Conservation (phyloP, 2,888 invertebrate species). For the Drosophila peninsularis region DNA sequence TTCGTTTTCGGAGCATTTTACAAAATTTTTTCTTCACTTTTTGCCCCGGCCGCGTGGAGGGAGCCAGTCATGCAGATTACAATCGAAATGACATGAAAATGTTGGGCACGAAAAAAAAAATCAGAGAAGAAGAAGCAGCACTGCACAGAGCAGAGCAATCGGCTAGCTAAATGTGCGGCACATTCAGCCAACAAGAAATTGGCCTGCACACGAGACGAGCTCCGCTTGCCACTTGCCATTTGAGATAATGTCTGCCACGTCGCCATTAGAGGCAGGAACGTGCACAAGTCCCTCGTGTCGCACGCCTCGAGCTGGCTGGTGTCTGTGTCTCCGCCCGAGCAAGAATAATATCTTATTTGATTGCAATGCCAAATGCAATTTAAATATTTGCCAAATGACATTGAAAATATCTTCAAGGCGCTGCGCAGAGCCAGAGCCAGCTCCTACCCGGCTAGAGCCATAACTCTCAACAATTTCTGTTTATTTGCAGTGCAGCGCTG, state of each 20-base stretch:
- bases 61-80: constrained; percentile 81
- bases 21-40: constrained; percentile 11
- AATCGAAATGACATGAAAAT: constrained; percentile 82
- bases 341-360: constrained; percentile 72
- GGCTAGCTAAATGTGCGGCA: constrained; percentile 63
- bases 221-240: constrained; percentile 65
- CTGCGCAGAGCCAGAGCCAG: background rate
- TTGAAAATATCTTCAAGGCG: constrained; percentile 11
- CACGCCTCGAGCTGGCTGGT: constrained; percentile 10
- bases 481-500: background rate
- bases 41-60: constrained; percentile 36
- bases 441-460: background rate
- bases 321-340: constrained; percentile 17
- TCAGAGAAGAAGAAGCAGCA: background rate
- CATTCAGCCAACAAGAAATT: constrained; percentile 69
- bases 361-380: constrained; percentile 72
- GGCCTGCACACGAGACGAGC: constrained; percentile 44
- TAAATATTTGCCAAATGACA: constrained; percentile 57
- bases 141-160: constrained; percentile 23
- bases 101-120: constrained; percentile 46
- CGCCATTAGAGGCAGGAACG: constrained; percentile 57
- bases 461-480: background rate
- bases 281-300: constrained; percentile 29
- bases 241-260: constrained; percentile 71
- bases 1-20: constrained; percentile 2